Evolutionary conservation across 1,140 invertebrate genomes (phyloP).

Genomic region (Lasaia peninsularis): DNA sequence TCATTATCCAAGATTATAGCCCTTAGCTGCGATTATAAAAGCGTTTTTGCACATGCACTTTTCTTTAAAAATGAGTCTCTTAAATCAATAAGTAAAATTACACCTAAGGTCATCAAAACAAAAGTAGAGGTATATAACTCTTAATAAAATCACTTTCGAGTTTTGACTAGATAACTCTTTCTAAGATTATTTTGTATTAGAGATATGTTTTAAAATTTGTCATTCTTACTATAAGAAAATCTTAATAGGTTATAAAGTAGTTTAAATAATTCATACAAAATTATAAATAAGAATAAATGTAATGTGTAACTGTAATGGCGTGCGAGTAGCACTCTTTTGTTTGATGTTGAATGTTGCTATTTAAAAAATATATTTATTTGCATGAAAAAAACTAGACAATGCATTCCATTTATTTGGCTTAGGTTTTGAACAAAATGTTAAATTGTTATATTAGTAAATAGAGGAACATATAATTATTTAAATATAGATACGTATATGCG

Average conservation of each 20-base stretch:
- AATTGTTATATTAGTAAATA: conserved; percentile 15
- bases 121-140: not conserved
- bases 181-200: conserved; percentile 16
- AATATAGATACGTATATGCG: not conserved
- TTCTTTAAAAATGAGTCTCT: conserved; percentile 1
- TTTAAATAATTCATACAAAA: conserved; percentile 13
- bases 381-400: conserved; percentile 6
- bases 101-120: conserved; percentile 2
- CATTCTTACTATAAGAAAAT: conserved; percentile 10
- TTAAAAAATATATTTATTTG: conserved; percentile 19
- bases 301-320: conserved; percentile 31
- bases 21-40: not conserved
- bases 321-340: conserved; percentile 46
- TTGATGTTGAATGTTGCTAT: conserved; percentile 25
- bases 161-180: conserved; percentile 7
- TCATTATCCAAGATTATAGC: too few species aligned
- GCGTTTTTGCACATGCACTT: not conserved
- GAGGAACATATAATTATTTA: conserved; percentile 13
- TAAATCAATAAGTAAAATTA: not conserved
- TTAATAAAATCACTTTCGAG: conserved; percentile 4
- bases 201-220: conserved; percentile 25
- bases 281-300: conserved; percentile 24
- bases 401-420: conserved; percentile 13
- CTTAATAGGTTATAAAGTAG: conserved; percentile 1
- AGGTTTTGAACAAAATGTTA: conserved; percentile 7